Evolutionary conservation across 2,888 invertebrate species (phyloP).

Genomic region (Scaptomyza caliginosa): DNA sequence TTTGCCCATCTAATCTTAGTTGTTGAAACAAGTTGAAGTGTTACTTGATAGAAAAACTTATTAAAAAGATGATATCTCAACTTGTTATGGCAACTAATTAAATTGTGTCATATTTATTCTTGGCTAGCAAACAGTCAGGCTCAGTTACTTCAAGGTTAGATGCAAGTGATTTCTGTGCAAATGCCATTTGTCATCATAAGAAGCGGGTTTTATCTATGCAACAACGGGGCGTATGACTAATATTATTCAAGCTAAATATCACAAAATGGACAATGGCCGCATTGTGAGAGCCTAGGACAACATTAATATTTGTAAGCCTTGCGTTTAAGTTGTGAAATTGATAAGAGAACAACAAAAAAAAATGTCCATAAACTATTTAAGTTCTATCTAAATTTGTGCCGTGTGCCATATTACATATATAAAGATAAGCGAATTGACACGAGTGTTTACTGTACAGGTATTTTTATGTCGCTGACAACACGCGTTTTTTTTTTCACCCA

Average conservation of each 20-base stretch:
- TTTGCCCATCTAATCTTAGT: constrained; percentile 2
- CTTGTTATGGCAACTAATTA: neutral
- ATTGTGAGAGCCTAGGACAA: constrained; percentile 55
- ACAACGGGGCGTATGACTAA: constrained; percentile 9
- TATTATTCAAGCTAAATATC: neutral
- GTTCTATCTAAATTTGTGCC: constrained; percentile 30
- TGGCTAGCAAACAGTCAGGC: too few relatives aligned
- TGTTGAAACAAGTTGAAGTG: neutral
- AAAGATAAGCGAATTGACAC: constrained; percentile 20
- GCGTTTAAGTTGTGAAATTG: constrained; percentile 57
- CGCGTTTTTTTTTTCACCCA: neutral
- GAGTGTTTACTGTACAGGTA: neutral
- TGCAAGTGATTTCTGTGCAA: neutral
- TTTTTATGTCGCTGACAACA: constrained; percentile 15
- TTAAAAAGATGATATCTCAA: neutral
- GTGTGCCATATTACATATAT: constrained; percentile 46
- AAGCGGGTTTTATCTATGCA: neutral
- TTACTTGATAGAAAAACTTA: too few relatives aligned
- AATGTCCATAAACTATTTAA: constrained; percentile 1
- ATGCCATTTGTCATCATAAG: neutral
- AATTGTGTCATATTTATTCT: neutral
- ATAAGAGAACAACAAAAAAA: constrained; percentile 46
- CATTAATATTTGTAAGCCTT: constrained; percentile 22
- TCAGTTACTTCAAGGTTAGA: neutral
- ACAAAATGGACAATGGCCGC: constrained; percentile 14